Base-by-base conservation (phyloP, 1,140 invertebrate species). In the Paralvinella palmiformis region DNA sequence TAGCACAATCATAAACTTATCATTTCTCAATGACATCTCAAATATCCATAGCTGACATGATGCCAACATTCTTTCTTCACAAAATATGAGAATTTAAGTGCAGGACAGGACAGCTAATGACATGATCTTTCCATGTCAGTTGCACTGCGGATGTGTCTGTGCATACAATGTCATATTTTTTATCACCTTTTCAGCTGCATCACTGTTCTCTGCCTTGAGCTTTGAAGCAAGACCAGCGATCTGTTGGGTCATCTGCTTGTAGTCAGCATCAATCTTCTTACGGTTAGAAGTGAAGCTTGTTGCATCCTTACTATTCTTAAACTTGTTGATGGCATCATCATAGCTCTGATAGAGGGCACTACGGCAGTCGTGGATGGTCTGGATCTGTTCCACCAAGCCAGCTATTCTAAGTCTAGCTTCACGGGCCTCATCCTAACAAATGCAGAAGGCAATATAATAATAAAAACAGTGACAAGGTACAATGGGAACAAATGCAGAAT, bases 301-400 rank as follows among this genome's bases (percentile, higher is more conserved):
- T 0, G 81, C 72, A 70, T 89, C 88, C 74, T 89, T 89, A 55
- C 81, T 85, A 0, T 81, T 70, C 73, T 89, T 89, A 35, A 86
- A 81, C 69, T 86, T 85, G 60, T 80, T 79, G 37, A 89, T 72
- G 45, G 86, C 85, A 67, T 87, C 85, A 68, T 89, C 88, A 58
- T 87, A 83, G 31, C 82, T 81, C 70, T 85, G 83, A 69, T 89
- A 89, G 1, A 87, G 81, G 13, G 79, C 79, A 50, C 85, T 84
- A 58, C 87, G 76, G 56, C 84, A 83, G 68, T 88, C 86, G 68
- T 89, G 87, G 24, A 83, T 82, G 44, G 78, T 80, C 55, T 87
- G 76, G 4, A 88, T 83, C 32, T 79, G 72, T 68, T 85, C 83
- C 58, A 83, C 70, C 24, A 82, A 67, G 61, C 81, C 78, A 24